phyloP scores from a whole-genome alignment of 2,113 vertebrate genomes.

The Brachionichthys hirsutus region DNA sequence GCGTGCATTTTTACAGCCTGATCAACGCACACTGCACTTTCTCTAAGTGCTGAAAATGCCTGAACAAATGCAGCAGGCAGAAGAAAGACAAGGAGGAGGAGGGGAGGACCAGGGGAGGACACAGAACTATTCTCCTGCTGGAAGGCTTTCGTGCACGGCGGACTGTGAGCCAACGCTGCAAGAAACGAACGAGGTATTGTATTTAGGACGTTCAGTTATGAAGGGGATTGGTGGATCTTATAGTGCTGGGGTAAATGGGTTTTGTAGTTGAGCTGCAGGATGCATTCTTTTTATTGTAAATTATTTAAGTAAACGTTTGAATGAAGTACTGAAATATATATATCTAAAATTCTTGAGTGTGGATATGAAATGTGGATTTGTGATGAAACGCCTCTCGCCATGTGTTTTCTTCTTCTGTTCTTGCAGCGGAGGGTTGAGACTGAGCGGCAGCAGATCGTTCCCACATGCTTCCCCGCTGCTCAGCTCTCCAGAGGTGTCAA shows the following conservation, averaged over 20 bases:
- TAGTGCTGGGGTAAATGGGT: not conserved
- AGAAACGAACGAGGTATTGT: conserved; percentile 35
- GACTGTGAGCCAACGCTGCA: conserved; percentile 73
- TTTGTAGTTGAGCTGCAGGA: not conserved
- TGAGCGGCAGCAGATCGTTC: conserved; percentile 91
- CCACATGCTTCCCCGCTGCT: conserved; percentile 99
- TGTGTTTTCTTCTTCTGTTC: conserved; percentile 43
- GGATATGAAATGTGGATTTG: not conserved
- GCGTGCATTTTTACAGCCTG: conserved; percentile 57
- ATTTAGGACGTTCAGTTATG: conserved; percentile 11
- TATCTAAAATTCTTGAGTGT: not conserved
- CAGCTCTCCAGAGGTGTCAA: conserved; percentile 97
- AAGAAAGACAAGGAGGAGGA: conserved; percentile 44
- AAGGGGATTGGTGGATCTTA: not conserved
- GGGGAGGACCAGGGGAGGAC: conserved; percentile 34
- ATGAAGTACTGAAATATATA: not conserved
- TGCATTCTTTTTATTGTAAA: not conserved
- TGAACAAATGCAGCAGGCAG: conserved; percentile 56
- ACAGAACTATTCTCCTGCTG: conserved; percentile 50
- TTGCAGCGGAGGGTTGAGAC: conserved; percentile 72
- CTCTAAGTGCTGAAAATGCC: conserved; percentile 58
- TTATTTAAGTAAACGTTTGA: not conserved
- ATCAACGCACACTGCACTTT: conserved; percentile 68
- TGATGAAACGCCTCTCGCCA: conserved; percentile 27
- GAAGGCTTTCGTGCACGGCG: conserved; percentile 48